These are phyloP conservation scores for Lepidurus arcticus DNA, from an alignment of 1,140 invertebrate genomes.

Conservation along the genomic window DNA sequence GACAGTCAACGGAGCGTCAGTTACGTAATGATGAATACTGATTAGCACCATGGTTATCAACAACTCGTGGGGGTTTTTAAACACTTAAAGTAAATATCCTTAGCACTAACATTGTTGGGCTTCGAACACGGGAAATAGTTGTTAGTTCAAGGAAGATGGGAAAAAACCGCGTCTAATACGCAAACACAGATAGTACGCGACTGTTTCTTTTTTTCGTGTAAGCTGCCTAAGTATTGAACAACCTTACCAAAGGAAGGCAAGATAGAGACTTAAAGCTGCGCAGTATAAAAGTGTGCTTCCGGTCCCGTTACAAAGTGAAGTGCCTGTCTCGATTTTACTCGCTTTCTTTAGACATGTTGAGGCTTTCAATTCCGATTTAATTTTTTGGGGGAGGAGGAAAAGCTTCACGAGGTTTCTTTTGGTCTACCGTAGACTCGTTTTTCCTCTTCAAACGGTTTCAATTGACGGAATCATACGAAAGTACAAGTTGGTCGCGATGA, in stretches of 20 bases:
- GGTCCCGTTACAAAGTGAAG: not conserved
- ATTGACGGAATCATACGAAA: not conserved
- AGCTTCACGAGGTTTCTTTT: too few species aligned
- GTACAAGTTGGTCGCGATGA: not conserved
- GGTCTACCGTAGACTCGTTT: too few species aligned
- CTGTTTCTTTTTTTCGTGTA: too few species aligned
- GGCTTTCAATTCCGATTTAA: not conserved
- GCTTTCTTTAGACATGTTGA: not conserved
- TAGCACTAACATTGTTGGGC: not conserved
- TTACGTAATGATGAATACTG: conserved; percentile 26
- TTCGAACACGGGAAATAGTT: not conserved
- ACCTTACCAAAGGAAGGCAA: not conserved
- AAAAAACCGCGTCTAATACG: not conserved
- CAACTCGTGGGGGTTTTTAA: not conserved
- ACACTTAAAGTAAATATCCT: not conserved
- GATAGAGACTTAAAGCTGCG: not conserved
- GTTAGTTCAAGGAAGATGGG: conserved; percentile 9
- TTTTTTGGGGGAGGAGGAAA: not conserved
- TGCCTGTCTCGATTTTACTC: not conserved
- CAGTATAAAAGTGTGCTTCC: not conserved
- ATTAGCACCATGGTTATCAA: conserved; percentile 24
- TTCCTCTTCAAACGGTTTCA: too few species aligned
- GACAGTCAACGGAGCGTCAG: conserved; percentile 7
- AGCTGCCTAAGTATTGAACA: too few species aligned
- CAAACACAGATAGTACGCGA: not conserved